Base-by-base conservation (phyloP, 2,797 vertebrate genomes). In the Artibeus lituratus region DNA sequence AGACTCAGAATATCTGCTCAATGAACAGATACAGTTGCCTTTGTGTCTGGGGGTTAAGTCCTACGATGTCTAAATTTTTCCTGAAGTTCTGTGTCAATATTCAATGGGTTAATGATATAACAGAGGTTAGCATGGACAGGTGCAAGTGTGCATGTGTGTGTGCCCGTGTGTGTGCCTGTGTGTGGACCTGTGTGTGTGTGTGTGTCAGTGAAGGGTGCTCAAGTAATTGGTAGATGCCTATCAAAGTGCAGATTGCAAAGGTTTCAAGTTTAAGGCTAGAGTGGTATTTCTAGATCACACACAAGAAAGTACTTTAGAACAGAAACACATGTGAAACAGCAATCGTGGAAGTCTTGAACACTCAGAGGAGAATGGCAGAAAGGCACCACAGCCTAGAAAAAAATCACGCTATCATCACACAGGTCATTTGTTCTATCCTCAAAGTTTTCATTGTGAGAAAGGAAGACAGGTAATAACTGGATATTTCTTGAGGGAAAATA, bases 371-470 rank as follows among this genome's bases (percentile, higher is more conserved):
- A 78, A 26, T 37, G 78, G 4, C 44, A n/a, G 32, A 18, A 77
- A 16, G 35, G 1, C 15, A 77, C 59, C 26, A 10, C 3, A 3
- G 32, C 49, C 42, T 49, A 65, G 65, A 10, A 42, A 70, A 44
- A 35, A 3, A 35, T 39, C 42, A 49, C 3, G 55, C 29, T 19
- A 2, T 16, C 1, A 0, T 72, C 26, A 19, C 22, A 0, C 9
- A 24, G 3, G 5, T 35, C 3, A 0, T 77, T 49, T 70, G 29
- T 29, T 39, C 24, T 74, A 53, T 53, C 6, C 2, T 32, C 5
- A 24, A 15, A 10, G 35, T 49, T 93, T 78, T n/a, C 15, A n/a
- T 19, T 57, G 67, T 39, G 57, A 22, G 47, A 42, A 69, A 82
- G 78, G 35, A 77, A 88, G 39, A n/a, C 4, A 39, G 35, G 21